Base-by-base conservation (phyloP, 1,140 invertebrate species). In the Amphibalanus amphitrite region DNA sequence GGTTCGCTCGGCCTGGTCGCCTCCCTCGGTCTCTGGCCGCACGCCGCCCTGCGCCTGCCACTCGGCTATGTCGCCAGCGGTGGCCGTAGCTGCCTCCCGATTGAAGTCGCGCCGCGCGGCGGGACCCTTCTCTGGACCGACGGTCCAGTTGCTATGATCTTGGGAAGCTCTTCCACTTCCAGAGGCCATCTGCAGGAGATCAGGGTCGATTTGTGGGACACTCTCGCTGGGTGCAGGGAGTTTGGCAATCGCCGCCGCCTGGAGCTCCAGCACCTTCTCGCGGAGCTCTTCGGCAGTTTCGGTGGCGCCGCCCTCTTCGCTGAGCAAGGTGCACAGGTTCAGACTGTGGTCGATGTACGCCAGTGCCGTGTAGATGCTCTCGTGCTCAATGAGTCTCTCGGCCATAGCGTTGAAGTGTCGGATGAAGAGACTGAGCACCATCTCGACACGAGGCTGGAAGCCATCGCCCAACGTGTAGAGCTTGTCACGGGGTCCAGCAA, bases 261-360 rank as follows among this genome's bases (percentile, higher is more conserved):
- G 74, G 3, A 76, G 30, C 29, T 73, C 29, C 17, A 74, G 71
- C 26, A 77, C 69, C 23, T 71, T 29, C 33, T 64, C 71, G 0
- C 38, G 29, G 30, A 69, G 73, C 23, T 26, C 64, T 0, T 67
- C 40, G 10, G 73, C 72, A 1, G 74, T 69, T 0, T 74, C 70
- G 8, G 67, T 29, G 70, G 72, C 74, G 3, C n/a, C n/a, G n/a
- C 72, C 73, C 23, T 71, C 70, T 28, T 88, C 86, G 47, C 82
- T 80, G 25, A 91, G 80, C 0, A 90, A 77, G 68, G 82, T 82
- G 29, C 84, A 84, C 3, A 91, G 80, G 70, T 88, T 82, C 70
- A 85, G 83, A 0, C 87, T 85, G 74, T 91, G 89, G 69, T 86
- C 82, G 20, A 90, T 78, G 73, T 89, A 90, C 28, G 86, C 82